Percentiles rank a stretch among this genome's conserved stretches.
Evolutionary conservation across 2,113 vertebrate genomes (phyloP).

Genomic region (Dromaius novaehollandiae): DNA sequence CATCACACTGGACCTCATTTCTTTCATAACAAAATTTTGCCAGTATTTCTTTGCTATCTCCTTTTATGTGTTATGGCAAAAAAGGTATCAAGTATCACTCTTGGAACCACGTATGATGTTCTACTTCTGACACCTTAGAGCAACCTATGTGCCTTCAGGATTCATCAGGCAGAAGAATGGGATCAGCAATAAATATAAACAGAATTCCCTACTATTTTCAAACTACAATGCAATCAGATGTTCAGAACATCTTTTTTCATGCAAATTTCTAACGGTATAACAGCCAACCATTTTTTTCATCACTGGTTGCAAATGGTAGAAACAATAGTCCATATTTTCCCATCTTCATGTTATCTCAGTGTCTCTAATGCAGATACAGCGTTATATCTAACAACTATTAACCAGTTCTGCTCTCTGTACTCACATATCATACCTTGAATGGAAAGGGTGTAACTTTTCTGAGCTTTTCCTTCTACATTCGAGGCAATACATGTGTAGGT

Average conservation of each 20-base stretch:
- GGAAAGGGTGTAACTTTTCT: constrained; percentile 87
- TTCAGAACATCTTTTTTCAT: neutral
- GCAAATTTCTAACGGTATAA: neutral
- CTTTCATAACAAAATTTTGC: neutral
- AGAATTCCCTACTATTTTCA: rapidly evolving
- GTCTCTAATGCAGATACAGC: neutral
- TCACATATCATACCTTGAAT: constrained; percentile 82
- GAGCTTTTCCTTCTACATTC: constrained; percentile 88
- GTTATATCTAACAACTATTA: neutral
- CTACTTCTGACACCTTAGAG: no score
- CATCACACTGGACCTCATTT: neutral
- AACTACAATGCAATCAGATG: neutral
- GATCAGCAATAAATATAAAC: neutral
- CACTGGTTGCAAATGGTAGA: neutral
- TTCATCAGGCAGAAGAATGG: neutral
- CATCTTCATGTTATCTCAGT: rapidly evolving
- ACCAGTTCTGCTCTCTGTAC: neutral
- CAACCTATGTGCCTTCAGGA: neutral
- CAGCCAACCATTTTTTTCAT: neutral
- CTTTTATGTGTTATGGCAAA: neutral
- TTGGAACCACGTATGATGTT: neutral
- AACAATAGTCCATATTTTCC: neutral
- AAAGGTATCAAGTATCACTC: neutral
- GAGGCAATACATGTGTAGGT: constrained; percentile 90
- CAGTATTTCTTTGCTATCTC: neutral